Evolutionary conservation across 2,888 invertebrate genomes (phyloP), one percentile per base, ranked within the genome.

Genomic region (Catocala nupta): DNA sequence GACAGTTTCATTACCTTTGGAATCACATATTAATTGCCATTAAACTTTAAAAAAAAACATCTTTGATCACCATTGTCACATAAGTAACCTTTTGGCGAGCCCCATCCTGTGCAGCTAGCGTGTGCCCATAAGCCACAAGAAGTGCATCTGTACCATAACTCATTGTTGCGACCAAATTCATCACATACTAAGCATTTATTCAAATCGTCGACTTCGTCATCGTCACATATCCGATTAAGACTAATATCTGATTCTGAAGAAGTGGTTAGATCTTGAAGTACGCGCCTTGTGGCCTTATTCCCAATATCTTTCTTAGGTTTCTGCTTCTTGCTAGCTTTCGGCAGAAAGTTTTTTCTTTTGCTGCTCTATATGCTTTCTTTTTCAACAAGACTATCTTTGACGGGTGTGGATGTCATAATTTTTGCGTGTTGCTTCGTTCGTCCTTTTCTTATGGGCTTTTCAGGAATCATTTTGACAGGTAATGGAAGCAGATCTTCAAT

Each of bases 401-500:
- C n/a, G n/a, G n/a, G n/a, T n/a, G n/a, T n/a, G n/a, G n/a, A n/a
- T n/a, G n/a, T n/a, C n/a, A n/a, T n/a, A n/a, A n/a, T n/a, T n/a
- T n/a, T n/a, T n/a, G n/a, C n/a, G n/a, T n/a, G n/a, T n/a, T n/a
- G n/a, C n/a, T n/a, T n/a, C n/a, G n/a, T n/a, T n/a, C n/a, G n/a
- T n/a, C n/a, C n/a, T n/a, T n/a, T n/a, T n/a, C n/a, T n/a, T n/a
- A n/a, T n/a, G n/a, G n/a, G n/a, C n/a, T n/a, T n/a, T n/a, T n/a
- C n/a, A n/a, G n/a, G n/a, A 65, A 54, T 63, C 25, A 60, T 63
- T 63, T 60, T 56, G 53, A 59, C 16, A 51, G 68, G 62, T 59
- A 65, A 68, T 68, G 59, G 64, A 68, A 68, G 68, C 57, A 68
- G 59, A 62, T 68, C 56, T 68, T 49, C 56, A 56, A 69, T 57